Base-by-base conservation (phyloP, 2,797 vertebrate species). In the Sebastes hubbsi region DNA sequence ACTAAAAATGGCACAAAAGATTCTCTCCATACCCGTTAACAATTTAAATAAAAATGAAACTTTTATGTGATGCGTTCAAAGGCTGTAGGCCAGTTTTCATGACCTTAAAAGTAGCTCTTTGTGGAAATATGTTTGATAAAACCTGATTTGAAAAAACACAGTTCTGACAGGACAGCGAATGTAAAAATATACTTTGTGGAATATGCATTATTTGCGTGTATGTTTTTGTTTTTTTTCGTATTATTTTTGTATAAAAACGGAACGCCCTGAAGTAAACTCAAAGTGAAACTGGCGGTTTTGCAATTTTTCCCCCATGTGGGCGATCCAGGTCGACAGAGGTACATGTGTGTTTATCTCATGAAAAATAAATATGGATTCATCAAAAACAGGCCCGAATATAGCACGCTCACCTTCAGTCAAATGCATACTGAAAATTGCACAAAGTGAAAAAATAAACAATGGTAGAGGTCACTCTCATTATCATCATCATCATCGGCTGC, bases 121-220 rank as follows among this genome's bases (percentile, higher is more conserved):
- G 72, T 67, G 38, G 16, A 67, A 79, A 80, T 59, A 22, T 54
- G 22, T 54, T 34, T 20, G 81, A 61, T 70, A 75, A 46, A 82
- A 73, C 54, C 56, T 30, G 25, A 69, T 52, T 58, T 66, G 27
- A 59, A 73, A 58, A 62, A 72, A 63, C 34, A 71, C 63, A 65
- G 58, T 59, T 78, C 56, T 72, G 42, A 80, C 63, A 76, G 65
- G 38, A 89, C 85, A 82, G 49, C 9, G 1, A 81, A 87, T 91
- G 86, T 85, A 93, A 93, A 93, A 94, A 92, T 88, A 93, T 72
- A 90, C 83, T 90, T 85, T 86, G 76, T 72, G 80, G 65, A 85
- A 82, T 85, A 88, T 80, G 84, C n/a, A 66, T 71, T 59, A 67
- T 66, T 82, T 29, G n/a, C 58, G 42, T 74, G 69, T 5, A 18